Percentiles rank a stretch among this genome's conserved stretches.
Conservation (phyloP, 2,113 vertebrate species). For the Dunckerocampus dactyliophorus region DNA sequence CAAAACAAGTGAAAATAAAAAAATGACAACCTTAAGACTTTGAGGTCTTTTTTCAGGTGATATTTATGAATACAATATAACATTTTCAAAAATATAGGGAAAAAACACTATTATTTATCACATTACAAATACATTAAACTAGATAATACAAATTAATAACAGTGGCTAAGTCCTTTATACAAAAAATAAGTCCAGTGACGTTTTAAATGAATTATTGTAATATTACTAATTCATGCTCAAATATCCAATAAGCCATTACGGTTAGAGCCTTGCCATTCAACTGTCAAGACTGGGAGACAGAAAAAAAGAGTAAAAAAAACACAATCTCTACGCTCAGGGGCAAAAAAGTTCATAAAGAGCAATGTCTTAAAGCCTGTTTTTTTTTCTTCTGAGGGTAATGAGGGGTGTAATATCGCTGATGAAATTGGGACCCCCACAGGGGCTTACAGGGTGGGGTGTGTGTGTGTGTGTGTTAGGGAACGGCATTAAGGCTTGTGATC, state of each 20-base stretch:
- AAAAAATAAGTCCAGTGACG: no score
- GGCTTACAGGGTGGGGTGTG: slow-evolving; percentile 40
- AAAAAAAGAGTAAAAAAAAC: slow-evolving; percentile 50
- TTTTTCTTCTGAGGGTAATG: slow-evolving; percentile 55
- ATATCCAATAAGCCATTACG: neutral
- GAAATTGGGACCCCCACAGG: slow-evolving; percentile 53
- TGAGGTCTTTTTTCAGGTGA: no score
- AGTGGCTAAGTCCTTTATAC: no score
- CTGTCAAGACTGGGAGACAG: slow-evolving; percentile 30
- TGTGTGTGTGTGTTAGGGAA: no score
- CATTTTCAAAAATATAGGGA: no score
- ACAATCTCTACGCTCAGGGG: slow-evolving; percentile 48
- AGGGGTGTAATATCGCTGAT: slow-evolving; percentile 66
- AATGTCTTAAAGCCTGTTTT: slow-evolving; percentile 52
- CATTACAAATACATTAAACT: no score
- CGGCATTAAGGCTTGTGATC: slow-evolving; percentile 58
- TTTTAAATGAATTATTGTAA: neutral
- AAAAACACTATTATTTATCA: no score
- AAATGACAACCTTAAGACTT: no score
- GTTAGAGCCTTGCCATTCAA: slow-evolving; percentile 19
- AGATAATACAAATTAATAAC: no score
- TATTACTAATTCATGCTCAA: slow-evolving; percentile 9
- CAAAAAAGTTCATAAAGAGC: slow-evolving; percentile 61
- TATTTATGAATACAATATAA: no score
- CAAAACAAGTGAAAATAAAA: no score